A percentile compares a stretch with the other conserved stretches of the same genome.
Evolutionary conservation across 2,113 vertebrate genomes (phyloP).

Genomic region (Ophiodon elongatus): DNA sequence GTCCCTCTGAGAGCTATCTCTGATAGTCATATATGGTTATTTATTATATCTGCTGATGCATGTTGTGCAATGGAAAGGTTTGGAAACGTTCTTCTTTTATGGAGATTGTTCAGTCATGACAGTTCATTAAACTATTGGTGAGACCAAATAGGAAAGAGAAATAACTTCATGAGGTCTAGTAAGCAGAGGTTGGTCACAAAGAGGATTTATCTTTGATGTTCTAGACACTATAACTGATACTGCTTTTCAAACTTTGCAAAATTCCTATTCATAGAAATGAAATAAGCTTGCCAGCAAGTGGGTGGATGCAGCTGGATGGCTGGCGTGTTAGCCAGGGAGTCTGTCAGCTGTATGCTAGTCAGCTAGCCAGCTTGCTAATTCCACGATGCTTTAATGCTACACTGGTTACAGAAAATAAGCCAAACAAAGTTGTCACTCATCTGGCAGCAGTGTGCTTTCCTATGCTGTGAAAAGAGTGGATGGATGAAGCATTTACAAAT

Average conservation of each 20-base stretch:
- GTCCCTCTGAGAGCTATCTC: conserved; percentile 40
- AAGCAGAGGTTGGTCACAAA: conserved; percentile 35
- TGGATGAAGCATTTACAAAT: not conserved
- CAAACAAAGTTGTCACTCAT: not conserved
- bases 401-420: not conserved
- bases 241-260: not conserved
- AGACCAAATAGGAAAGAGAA: conserved; percentile 20
- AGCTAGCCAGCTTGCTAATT: not conserved
- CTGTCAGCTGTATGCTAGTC: not conserved
- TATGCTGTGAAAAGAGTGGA: not conserved
- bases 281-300: too few species aligned
- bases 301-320: too few species aligned
- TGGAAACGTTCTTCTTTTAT: conserved; percentile 58
- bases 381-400: not conserved
- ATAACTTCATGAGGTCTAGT: conserved; percentile 39
- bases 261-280: not conserved
- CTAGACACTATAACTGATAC: conserved; percentile 28
- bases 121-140: conserved; percentile 51
- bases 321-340: too few species aligned
- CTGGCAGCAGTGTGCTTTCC: not conserved
- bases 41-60: conserved; percentile 50
- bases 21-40: conserved; percentile 25
- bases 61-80: conserved; percentile 50
- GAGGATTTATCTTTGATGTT: conserved; percentile 26
- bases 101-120: conserved; percentile 40